Base-by-base conservation (phyloP, 2,797 vertebrate species). In the Lacerta agilis region DNA sequence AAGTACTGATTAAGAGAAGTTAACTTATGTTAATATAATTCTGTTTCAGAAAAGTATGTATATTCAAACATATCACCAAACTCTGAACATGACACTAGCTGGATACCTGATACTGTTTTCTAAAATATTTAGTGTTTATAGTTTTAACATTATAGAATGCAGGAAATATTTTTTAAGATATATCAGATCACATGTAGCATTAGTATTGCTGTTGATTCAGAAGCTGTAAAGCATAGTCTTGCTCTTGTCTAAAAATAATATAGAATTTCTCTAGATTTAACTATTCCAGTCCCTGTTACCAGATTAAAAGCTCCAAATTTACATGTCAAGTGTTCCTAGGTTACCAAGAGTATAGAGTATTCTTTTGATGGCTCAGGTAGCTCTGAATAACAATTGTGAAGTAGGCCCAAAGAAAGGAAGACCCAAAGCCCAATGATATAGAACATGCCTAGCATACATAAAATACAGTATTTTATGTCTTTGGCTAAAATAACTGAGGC, bases 1-100 rank as follows among this genome's bases (percentile, higher is more conserved):
- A 87, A 94, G 94, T 95, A 96, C 67, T 88, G 96, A 95, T 92
- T 96, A 82, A 96, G 72, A 93, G 92, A 93, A 87, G 96, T 90
- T 79, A 96, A 93, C 96, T 96, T 95, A 94, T 94, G 92, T 95
- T 94, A 94, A 91, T 96, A 97, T 93, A 96, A 96, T 97, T 97
- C 97, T 97, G 97, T 97, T 97, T 97, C 95, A 97, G 97, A 97
- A 97, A 97, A 97, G 97, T 96, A 97, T 96, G 86, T 93, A 92
- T 94, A 94, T 96, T 96, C 95, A 97, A 97, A 97, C 97, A 97
- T 90, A 97, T 97, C 97, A 97, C 97, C 97, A 97, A 97, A 97
- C 97, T 97, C 96, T 97, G 96, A 96, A 97, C 95, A 96, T 97
- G 96, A 95, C 94, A 96, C 95, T 94, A 95, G 91, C 86, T 88